Conservation (phyloP, 1,140 invertebrate species). For the Calycopis cecrops region DNA sequence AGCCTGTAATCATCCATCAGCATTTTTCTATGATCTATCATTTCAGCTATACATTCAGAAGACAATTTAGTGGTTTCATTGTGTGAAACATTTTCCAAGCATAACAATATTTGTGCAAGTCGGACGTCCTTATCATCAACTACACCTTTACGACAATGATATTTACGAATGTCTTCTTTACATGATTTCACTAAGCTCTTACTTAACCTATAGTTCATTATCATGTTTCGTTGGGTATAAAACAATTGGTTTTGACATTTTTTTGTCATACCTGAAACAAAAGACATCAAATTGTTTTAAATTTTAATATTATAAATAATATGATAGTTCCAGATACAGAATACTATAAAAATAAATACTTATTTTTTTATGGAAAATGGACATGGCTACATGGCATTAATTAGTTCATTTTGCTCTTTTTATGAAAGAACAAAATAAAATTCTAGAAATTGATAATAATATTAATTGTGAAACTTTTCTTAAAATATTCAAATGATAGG, state of each 20-base stretch:
- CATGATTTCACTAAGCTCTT: conserved; percentile 92
- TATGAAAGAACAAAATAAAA: too few relatives aligned
- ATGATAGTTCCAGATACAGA: too few relatives aligned
- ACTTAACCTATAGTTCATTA: conserved; percentile 93
- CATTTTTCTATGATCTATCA: conserved; percentile 92
- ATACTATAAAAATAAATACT: too few relatives aligned
- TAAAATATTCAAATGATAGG: too few relatives aligned
- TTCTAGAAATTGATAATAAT: too few relatives aligned
- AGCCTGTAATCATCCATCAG: conserved; percentile 95
- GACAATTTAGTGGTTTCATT: conserved; percentile 83
- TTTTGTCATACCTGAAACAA: conserved; percentile 74
- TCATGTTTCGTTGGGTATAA: conserved; percentile 90
- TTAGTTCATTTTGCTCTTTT: too few relatives aligned
- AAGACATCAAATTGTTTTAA: not conserved
- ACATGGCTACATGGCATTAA: too few relatives aligned
- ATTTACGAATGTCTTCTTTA: conserved; percentile 90
- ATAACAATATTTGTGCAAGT: conserved; percentile 93
- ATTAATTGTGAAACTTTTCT: too few relatives aligned
- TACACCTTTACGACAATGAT: conserved; percentile 84
- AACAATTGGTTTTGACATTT: conserved; percentile 90
- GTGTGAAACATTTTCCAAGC: conserved; percentile 90
- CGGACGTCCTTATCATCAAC: conserved; percentile 89
- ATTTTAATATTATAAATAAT: not conserved
- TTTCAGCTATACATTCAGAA: conserved; percentile 88
- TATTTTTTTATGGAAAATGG: too few relatives aligned